Evolutionary conservation across 2,113 vertebrate species (phyloP).

Genomic region (Atrichornis clamosus): DNA sequence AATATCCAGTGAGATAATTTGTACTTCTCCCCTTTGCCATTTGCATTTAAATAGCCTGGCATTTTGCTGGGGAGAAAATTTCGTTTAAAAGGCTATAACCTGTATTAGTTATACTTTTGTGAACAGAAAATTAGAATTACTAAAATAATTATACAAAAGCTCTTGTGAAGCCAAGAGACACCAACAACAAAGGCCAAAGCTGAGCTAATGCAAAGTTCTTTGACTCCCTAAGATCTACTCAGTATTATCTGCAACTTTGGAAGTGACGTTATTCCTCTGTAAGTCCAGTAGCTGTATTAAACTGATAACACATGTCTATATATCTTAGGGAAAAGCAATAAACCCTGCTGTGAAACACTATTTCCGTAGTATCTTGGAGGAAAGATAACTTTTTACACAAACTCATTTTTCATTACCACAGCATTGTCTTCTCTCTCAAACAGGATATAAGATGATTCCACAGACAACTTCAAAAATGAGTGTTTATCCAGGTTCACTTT

Average conservation of each 20-base stretch:
- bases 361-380: constrained; percentile 66
- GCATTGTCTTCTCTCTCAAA: constrained; percentile 72
- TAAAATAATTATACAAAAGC: constrained; percentile 39
- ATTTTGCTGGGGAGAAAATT: constrained; percentile 46
- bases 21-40: constrained; percentile 10
- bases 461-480: constrained; percentile 60
- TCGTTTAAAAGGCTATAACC: background rate
- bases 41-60: constrained; percentile 61
- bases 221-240: background rate
- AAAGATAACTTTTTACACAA: constrained; percentile 72
- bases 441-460: constrained; percentile 72
- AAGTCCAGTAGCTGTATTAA: constrained; percentile 69
- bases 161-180: constrained; percentile 11
- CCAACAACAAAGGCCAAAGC: constrained; percentile 8
- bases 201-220: background rate
- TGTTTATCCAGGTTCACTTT: constrained; percentile 36
- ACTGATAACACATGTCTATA: constrained; percentile 76
- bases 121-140: constrained; percentile 55
- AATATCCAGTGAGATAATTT: background rate
- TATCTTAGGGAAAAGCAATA: constrained; percentile 69
- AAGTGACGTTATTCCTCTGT: constrained; percentile 49
- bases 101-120: constrained; percentile 32
- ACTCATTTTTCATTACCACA: constrained; percentile 77
- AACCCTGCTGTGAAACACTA: constrained; percentile 67
- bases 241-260: constrained; percentile 53